Evolutionary conservation across 2,888 invertebrate genomes (phyloP).

Genomic region (Lordiphosa andalusiaca): DNA sequence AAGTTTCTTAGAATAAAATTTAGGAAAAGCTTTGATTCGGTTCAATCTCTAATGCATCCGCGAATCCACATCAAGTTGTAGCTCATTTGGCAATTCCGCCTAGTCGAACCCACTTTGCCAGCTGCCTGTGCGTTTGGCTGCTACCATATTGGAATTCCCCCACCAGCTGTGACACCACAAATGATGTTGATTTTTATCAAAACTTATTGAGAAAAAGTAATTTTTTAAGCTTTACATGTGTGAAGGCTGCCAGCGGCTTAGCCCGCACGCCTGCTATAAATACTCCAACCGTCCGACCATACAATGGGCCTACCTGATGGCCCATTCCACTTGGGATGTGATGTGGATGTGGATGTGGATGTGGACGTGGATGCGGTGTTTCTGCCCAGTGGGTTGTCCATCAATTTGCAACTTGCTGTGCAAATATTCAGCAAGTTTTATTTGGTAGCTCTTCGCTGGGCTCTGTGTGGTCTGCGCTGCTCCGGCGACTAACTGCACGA

Average conservation of each 20-base stretch:
- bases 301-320: slow-evolving; percentile 38
- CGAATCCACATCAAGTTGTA: slow-evolving; percentile 1
- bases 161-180: slow-evolving; percentile 70
- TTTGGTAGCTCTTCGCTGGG: slow-evolving; percentile 46
- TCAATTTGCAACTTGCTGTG: slow-evolving; percentile 70
- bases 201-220: slow-evolving; percentile 75
- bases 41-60: no score
- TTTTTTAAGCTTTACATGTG: slow-evolving; percentile 67
- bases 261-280: slow-evolving; percentile 56
- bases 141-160: slow-evolving; percentile 76
- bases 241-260: slow-evolving; percentile 25
- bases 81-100: slow-evolving; percentile 28
- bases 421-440: slow-evolving; percentile 70
- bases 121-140: slow-evolving; percentile 28
- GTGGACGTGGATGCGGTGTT: slow-evolving; percentile 22
- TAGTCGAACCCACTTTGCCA: slow-evolving; percentile 16
- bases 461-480: slow-evolving; percentile 30
- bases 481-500: slow-evolving; percentile 50
- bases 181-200: slow-evolving; percentile 76
- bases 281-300: slow-evolving; percentile 34
- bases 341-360: slow-evolving; percentile 6
- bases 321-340: no score
- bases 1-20: no score
- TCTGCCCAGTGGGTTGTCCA: slow-evolving; percentile 62
- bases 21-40: no score